phyloP scores from a whole-genome alignment of 1,140 invertebrate genomes.

The Globodera rostochiensis region DNA sequence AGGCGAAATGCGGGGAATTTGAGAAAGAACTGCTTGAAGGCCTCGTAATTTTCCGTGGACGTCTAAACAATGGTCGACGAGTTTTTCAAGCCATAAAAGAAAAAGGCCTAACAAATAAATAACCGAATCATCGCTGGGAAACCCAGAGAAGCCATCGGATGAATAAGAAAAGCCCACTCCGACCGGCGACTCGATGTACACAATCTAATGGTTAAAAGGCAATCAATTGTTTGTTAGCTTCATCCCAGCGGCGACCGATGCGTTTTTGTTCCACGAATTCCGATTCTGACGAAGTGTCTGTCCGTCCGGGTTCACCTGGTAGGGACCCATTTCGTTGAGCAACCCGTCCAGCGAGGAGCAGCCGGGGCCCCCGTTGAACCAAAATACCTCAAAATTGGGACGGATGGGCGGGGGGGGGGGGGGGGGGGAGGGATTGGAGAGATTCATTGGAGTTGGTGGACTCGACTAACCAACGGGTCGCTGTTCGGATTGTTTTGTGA shows the following conservation, averaged over 20 bases:
- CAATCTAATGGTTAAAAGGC: slow-evolving; percentile 52
- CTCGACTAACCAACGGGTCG: slow-evolving; percentile 68
- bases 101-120: not conserved
- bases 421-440: slow-evolving; percentile 17
- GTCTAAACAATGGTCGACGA: no score
- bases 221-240: not conserved
- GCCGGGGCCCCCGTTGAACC: slow-evolving; percentile 72
- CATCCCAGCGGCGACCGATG: not conserved
- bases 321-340: slow-evolving; percentile 71
- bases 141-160: slow-evolving; percentile 35
- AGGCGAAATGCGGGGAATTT: slow-evolving; percentile 69
- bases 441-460: no score
- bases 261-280: slow-evolving; percentile 59
- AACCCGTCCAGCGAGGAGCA: slow-evolving; percentile 70
- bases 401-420: no score
- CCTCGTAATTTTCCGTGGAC: slow-evolving; percentile 67
- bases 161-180: slow-evolving; percentile 45
- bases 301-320: slow-evolving; percentile 65
- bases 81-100: no score
- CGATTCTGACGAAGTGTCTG: slow-evolving; percentile 62
- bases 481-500: slow-evolving; percentile 67
- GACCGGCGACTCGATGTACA: slow-evolving; percentile 56
- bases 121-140: slow-evolving; percentile 3
- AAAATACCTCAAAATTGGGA: slow-evolving; percentile 66
- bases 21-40: slow-evolving; percentile 69